Percentiles rank a stretch among this genome's conserved stretches.
Conservation (phyloP, 2,113 vertebrate species). For the Podarcis muralis region DNA sequence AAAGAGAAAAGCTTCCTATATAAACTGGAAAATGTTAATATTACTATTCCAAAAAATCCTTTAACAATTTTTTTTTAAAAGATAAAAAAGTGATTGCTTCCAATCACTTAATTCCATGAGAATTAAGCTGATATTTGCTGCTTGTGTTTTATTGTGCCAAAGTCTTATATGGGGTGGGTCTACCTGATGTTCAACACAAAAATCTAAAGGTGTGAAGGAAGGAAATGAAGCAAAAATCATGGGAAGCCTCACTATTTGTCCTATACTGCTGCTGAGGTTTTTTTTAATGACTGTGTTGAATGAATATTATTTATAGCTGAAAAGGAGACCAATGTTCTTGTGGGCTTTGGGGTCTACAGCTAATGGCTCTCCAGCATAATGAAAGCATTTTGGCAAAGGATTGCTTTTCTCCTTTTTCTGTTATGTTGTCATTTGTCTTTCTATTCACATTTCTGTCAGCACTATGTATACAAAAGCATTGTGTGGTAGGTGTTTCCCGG, state of each 20-base stretch:
- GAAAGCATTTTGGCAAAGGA: not conserved
- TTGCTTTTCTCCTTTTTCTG: not conserved
- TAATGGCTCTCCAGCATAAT: not conserved
- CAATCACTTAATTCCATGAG: not conserved
- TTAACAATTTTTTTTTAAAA: not conserved
- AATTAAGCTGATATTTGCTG: not conserved
- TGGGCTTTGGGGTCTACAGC: not conserved
- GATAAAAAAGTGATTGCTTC: rapidly evolving
- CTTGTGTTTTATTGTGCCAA: not conserved
- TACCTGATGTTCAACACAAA: not conserved
- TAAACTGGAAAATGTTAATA: not conserved
- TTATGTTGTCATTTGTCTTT: slow-evolving; percentile 22
- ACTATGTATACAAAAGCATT: not conserved
- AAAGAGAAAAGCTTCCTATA: not conserved
- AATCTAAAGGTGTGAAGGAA: slow-evolving; percentile 15
- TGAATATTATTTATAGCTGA: not conserved
- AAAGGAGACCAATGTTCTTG: not conserved
- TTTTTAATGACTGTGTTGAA: not conserved
- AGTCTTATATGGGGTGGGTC: not conserved
- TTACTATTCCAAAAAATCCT: not conserved
- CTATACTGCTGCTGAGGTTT: not conserved
- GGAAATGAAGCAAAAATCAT: not conserved
- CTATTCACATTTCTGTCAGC: slow-evolving; percentile 30
- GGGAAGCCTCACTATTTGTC: not conserved
- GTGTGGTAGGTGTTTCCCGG: slow-evolving; percentile 14